These are phyloP conservation scores for Drosophila lacertosa DNA, from an alignment of 1,140 invertebrate genomes.

Conservation along the genomic window DNA sequence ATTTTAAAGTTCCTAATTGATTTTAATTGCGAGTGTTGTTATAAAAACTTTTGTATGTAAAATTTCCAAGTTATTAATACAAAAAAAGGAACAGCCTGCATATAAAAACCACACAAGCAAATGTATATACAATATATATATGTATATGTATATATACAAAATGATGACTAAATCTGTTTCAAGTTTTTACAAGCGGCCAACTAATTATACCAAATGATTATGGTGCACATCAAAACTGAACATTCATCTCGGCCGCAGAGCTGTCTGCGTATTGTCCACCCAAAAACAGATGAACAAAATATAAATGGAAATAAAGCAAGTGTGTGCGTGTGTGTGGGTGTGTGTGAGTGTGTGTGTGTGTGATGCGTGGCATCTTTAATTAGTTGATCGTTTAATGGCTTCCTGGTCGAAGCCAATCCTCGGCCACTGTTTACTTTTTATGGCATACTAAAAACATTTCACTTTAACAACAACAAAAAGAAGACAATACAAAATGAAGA, in stretches of 20 bases:
- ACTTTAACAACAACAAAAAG: constrained; percentile 34
- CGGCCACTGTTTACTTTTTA: constrained; percentile 64
- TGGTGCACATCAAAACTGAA: constrained; percentile 9
- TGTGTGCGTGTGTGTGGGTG: constrained; percentile 20
- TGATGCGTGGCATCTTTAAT: constrained; percentile 60
- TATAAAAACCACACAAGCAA: neutral
- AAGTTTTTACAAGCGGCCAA: neutral
- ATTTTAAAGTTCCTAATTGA: too few species aligned
- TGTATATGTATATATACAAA: neutral
- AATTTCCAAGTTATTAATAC: neutral
- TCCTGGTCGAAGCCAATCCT: constrained; percentile 65
- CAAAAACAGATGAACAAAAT: constrained; percentile 1
- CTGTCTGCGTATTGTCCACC: constrained; percentile 5
- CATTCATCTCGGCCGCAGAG: constrained; percentile 1
- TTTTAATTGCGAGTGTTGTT: too few species aligned
- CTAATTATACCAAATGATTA: constrained; percentile 16
- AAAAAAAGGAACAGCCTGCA: neutral
- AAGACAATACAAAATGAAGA: constrained; percentile 3
- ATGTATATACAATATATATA: neutral
- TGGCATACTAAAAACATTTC: constrained; percentile 56
- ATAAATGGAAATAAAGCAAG: neutral
- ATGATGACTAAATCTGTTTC: constrained; percentile 7
- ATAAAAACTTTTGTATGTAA: too few species aligned
- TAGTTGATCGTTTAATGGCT: constrained; percentile 76
- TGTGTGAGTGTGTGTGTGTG: constrained; percentile 15